Conservation (phyloP, 2,113 vertebrate genomes). For the Nestor notabilis region DNA sequence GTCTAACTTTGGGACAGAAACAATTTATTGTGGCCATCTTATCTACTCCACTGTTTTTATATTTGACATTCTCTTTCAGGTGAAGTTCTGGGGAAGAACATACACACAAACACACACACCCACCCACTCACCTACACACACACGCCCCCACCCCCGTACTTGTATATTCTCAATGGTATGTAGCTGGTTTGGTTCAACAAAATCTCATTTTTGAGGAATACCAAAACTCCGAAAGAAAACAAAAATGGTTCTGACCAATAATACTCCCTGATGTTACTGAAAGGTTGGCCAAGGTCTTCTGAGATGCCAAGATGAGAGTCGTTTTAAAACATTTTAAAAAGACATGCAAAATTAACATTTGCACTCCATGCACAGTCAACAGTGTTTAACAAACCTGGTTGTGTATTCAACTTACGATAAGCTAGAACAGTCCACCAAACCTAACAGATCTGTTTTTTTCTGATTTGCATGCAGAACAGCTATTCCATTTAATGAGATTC, state of each 20-base stretch:
- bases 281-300: background rate
- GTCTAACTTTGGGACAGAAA: background rate
- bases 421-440: background rate
- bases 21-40: background rate
- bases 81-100: background rate
- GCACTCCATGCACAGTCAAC: background rate
- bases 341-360: background rate
- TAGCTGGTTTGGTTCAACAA: background rate
- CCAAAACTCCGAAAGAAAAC: background rate
- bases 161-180: background rate
- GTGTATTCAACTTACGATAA: background rate
- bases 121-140: accelerated
- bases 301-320: background rate
- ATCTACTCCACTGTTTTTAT: background rate
- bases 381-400: background rate
- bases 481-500: slow-evolving; percentile 2
- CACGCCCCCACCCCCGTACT: accelerated
- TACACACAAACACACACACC: background rate
- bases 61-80: background rate
- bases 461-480: background rate
- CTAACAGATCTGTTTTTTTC: background rate
- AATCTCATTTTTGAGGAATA: background rate
- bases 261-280: background rate
- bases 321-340: background rate
- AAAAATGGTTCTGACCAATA: background rate